A percentile compares a stretch with the other conserved stretches of the same genome.
These are phyloP conservation scores for Rhagoletis zephyria DNA, from an alignment of 1,140 invertebrate species.

Conservation along the genomic window DNA sequence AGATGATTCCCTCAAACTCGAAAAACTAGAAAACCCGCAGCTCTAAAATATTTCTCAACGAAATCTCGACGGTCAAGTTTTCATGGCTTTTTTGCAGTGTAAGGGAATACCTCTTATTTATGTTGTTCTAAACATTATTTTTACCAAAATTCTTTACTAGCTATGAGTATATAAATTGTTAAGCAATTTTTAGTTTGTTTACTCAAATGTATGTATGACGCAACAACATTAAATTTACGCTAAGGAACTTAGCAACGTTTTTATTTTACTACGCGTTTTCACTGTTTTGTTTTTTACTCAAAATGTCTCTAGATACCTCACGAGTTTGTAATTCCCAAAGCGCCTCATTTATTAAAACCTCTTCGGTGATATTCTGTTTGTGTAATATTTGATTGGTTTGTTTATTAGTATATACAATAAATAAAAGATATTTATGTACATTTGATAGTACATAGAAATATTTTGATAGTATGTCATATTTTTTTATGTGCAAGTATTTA, in stretches of 20 bases:
- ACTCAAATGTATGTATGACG: neutral
- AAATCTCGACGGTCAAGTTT: no score
- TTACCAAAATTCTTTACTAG: neutral
- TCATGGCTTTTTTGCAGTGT: no score
- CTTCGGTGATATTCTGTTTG: slow-evolving; percentile 92
- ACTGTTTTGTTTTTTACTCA: slow-evolving; percentile 46
- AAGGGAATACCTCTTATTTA: neutral
- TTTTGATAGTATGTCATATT: no score
- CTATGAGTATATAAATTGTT: slow-evolving; percentile 1
- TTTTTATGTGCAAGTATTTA: neutral
- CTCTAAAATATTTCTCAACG: no score
- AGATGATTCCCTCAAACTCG: no score
- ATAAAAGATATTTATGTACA: slow-evolving; percentile 26
- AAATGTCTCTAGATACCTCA: slow-evolving; percentile 81
- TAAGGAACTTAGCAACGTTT: slow-evolving; percentile 41
- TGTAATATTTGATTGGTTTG: slow-evolving; percentile 53
- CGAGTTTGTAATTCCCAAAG: slow-evolving; percentile 90
- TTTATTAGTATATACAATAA: slow-evolving; percentile 42
- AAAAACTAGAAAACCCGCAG: no score
- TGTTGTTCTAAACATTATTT: no score
- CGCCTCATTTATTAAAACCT: slow-evolving; percentile 92
- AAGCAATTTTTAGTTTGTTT: slow-evolving; percentile 9
- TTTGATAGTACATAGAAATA: neutral
- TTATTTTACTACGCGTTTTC: slow-evolving; percentile 48
- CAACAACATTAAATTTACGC: slow-evolving; percentile 50